These are phyloP conservation scores for Leptinotarsa tumamoca DNA, from an alignment of 2,888 invertebrate species.

Conservation along the genomic window DNA sequence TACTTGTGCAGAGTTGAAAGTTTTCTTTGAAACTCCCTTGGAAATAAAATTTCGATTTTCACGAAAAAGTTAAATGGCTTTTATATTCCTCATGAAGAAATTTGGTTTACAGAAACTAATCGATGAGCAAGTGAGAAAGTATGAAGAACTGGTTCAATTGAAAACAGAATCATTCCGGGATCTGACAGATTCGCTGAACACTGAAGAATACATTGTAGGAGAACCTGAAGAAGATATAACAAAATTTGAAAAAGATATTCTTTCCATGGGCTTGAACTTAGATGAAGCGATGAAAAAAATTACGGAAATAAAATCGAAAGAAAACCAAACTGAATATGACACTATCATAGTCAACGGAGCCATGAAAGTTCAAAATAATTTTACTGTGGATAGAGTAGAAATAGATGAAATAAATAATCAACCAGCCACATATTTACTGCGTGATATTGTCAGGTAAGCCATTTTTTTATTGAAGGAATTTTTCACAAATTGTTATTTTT, in stretches of 20 bases:
- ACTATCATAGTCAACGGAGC: slow-evolving; percentile 60
- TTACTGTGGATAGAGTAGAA: slow-evolving; percentile 44
- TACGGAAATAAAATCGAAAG: slow-evolving; percentile 32
- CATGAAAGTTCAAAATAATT: slow-evolving; percentile 56
- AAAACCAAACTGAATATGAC: slow-evolving; percentile 37
- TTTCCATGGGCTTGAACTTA: slow-evolving; percentile 26
- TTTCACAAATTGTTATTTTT: not conserved
- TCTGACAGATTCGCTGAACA: not conserved
- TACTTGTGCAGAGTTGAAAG: too few relatives aligned
- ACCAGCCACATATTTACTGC: slow-evolving; percentile 55
- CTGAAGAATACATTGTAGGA: slow-evolving; percentile 16
- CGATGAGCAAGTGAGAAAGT: slow-evolving; percentile 30
- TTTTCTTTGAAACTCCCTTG: too few relatives aligned
- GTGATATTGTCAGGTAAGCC: slow-evolving; percentile 54
- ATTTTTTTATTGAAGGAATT: not conserved
- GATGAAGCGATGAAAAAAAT: slow-evolving; percentile 46
- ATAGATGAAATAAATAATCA: slow-evolving; percentile 59
- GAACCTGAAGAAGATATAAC: slow-evolving; percentile 22
- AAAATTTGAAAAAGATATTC: slow-evolving; percentile 24
- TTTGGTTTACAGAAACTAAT: slow-evolving; percentile 41
- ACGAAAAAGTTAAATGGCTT: not conserved
- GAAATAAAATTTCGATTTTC: too few relatives aligned
- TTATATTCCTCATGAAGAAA: not conserved
- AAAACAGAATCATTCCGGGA: not conserved
- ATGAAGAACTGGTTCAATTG: slow-evolving; percentile 25